Base-by-base conservation (phyloP, 2,888 invertebrate genomes). In the Pristionchus mayeri region DNA sequence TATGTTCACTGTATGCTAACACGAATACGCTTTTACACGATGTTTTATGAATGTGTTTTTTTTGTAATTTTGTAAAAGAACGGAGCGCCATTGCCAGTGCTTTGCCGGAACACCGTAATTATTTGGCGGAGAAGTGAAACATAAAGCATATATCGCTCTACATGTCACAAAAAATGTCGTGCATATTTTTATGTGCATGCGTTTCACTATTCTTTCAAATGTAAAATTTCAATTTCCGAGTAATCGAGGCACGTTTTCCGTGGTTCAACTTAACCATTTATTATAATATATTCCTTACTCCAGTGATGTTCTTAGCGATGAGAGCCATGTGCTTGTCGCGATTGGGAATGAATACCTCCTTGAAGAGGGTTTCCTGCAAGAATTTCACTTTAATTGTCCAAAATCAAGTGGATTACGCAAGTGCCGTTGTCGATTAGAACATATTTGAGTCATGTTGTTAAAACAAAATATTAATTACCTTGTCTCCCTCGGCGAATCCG, bases 251-350 rank as follows among this genome's bases (percentile, higher is more conserved):
- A 48, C 48, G 48, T 52, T 52, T 52, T 52, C n/a, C n/a, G n/a
- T 52, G 52, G 21, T 52, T 11, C 13, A 3, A 52, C 13, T 52
- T 13, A 6, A 52, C 18, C 21, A 57, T 7, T 57, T 24, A 7
- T 57, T 24, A 30, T 2, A 30, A n/a, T n/a, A n/a, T n/a, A 4
- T 40, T 3, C 50, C 79, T 79, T n/a, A 79, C 79, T 27, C 79
- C 79, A 54, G 52, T 79, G 44, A 79, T 37, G 40, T 54, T 54
- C 79, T 79, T 79, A 2, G 13, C 44, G 37, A 79, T 21, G 16
- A 54, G 79, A 24, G 54, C 79, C 24, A 79, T 48, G 79, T 79
- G 79, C 79, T 79, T 79, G 79, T 79, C 79, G n/a, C 79, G 34
- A 54, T 79, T 79, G n/a, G 79, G 79, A 34, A 79, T 7, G 54